Evolutionary conservation across 2,113 vertebrate genomes (phyloP), one percentile per base, ranked within the genome.

Genomic region (Xyliphius kryptos): DNA sequence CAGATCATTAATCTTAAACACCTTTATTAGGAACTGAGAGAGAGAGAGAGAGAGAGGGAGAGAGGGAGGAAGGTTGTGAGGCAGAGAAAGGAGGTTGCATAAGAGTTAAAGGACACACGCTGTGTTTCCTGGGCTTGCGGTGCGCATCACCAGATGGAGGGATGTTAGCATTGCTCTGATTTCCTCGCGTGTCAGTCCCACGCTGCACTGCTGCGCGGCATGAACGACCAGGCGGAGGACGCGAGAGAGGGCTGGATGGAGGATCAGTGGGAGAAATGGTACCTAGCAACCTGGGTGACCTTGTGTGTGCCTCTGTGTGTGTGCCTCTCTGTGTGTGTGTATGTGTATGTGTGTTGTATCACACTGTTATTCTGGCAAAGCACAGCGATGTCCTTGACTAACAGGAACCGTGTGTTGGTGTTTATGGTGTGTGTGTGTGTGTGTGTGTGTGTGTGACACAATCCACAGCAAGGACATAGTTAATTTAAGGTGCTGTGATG

Each of bases 251-350:
- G 88, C 78, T 97, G 95, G 94, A 84, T 97, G 89, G 95, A 97
- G 84, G 95, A 98, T 75, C 95, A 91, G 84, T 98, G 95, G 95
- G 95, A 97, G 84, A 92, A 88, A 94, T 98, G 95, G 95, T 98
- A 96, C 80, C 91, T 20, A 64, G 47, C 13, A 64, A 52, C 44
- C 46, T 71, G 61, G 61, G 63, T 64, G 72, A 80, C 73, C 72
- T 76, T 52, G 15, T 49, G 17, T 19, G 15, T 49, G 47, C 68
- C 60, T 71, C 61, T 65, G 66, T 61, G 70, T 80, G 75, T 74
- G 77, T 79, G 76, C 21, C 19, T 51, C 19, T 69, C 61, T 64
- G 66, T 62, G 73, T 81, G 74, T 73, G 78, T 76, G 74, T 84
- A 77, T 70, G 47, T 66, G 44, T 57, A 66, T 70, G 51, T 63